phyloP scores from a whole-genome alignment of 2,797 vertebrate species.

The Oryzias dopingdopingensis region DNA sequence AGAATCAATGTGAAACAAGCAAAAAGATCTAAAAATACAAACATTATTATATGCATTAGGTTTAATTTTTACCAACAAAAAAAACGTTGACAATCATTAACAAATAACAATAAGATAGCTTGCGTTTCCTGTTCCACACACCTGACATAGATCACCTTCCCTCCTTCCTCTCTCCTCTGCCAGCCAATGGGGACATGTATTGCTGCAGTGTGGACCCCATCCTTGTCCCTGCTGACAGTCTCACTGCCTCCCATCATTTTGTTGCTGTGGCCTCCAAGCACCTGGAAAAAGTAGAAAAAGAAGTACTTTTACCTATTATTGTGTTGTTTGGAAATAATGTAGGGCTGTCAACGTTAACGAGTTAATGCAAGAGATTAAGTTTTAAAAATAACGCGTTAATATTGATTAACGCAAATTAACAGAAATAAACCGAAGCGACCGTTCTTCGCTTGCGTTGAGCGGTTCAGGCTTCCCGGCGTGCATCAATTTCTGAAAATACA shows the following conservation, averaged over 20 bases:
- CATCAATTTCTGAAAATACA: too few relatives aligned
- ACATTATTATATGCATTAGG: too few relatives aligned
- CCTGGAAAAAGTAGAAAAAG: constrained; percentile 65
- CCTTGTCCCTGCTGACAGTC: constrained; percentile 87
- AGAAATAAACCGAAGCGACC: too few relatives aligned
- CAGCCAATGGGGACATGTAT: constrained; percentile 91
- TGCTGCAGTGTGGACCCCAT: constrained; percentile 80
- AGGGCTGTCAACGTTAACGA: too few relatives aligned
- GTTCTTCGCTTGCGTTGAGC: too few relatives aligned
- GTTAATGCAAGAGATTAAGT: too few relatives aligned
- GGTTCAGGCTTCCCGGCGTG: too few relatives aligned
- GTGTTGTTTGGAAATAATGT: too few relatives aligned
- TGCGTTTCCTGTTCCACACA: constrained; percentile 41
- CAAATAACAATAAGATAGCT: background rate
- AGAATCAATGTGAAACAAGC: too few relatives aligned
- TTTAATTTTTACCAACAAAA: background rate
- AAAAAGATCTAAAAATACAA: too few relatives aligned
- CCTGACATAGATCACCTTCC: constrained; percentile 88
- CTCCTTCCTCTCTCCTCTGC: constrained; percentile 86
- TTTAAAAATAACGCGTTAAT: too few relatives aligned
- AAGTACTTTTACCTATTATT: background rate
- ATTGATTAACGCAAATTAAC: too few relatives aligned
- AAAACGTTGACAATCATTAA: background rate
- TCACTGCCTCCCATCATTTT: constrained; percentile 96
- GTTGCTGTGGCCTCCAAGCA: constrained; percentile 82